A percentile compares a stretch with the other conserved stretches of the same genome.
phyloP scores from a whole-genome alignment of 2,113 vertebrate genomes.

The Oriolus oriolus region DNA sequence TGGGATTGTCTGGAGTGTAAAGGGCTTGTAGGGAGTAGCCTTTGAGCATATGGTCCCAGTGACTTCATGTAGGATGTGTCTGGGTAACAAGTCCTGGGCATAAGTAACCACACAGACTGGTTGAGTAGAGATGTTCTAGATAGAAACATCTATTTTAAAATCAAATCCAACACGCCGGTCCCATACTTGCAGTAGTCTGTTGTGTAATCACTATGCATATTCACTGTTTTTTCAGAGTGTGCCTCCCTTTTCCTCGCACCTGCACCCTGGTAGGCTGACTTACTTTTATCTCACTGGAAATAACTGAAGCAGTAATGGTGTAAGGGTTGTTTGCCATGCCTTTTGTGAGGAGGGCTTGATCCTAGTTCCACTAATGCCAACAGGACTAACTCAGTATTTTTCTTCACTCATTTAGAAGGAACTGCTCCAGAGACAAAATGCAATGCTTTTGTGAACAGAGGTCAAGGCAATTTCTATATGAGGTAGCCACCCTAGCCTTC shows the following conservation, averaged over 20 bases:
- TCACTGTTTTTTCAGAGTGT: neutral
- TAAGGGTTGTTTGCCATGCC: neutral
- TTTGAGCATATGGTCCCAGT: neutral
- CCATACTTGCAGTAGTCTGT: neutral
- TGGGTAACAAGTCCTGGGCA: neutral
- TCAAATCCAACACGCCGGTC: neutral
- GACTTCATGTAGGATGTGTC: neutral
- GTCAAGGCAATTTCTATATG: neutral
- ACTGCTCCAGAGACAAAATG: neutral
- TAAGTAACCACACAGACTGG: neutral
- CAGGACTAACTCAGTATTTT: neutral
- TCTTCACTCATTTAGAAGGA: neutral
- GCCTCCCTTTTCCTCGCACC: neutral
- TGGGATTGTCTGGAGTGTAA: neutral
- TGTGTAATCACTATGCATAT: neutral
- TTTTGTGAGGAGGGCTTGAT: neutral
- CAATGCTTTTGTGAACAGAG: neutral
- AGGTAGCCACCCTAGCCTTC: neutral
- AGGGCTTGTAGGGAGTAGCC: neutral
- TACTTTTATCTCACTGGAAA: neutral
- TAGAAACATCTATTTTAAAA: neutral
- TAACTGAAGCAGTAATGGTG: neutral
- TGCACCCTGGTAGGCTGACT: neutral
- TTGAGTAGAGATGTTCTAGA: neutral
- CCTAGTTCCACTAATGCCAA: neutral